Percentiles rank a stretch among this genome's conserved stretches.
Evolutionary conservation across 1,140 invertebrate genomes (phyloP).

Genomic region (Frieseomelitta varia): DNA sequence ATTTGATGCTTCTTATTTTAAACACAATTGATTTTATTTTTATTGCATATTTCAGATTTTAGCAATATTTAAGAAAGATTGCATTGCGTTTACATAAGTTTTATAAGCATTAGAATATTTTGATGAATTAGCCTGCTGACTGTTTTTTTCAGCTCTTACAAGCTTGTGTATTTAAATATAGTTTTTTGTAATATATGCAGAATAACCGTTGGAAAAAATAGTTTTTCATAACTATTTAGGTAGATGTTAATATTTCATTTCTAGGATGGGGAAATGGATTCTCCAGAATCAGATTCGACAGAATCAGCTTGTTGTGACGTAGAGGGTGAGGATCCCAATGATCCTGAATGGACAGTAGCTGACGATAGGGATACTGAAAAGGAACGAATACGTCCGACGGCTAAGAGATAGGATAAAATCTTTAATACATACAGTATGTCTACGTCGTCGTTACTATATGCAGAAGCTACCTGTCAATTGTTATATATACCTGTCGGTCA

Average conservation of each 20-base stretch:
- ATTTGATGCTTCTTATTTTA: conserved; percentile 65
- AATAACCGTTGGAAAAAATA: conserved; percentile 39
- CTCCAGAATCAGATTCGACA: conserved; percentile 84
- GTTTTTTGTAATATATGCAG: conserved; percentile 54
- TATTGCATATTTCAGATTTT: conserved; percentile 47
- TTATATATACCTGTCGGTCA: conserved; percentile 80
- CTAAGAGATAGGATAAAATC: conserved; percentile 81
- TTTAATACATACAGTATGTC: conserved; percentile 73
- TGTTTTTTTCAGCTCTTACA: conserved; percentile 57
- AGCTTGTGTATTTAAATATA: conserved; percentile 58
- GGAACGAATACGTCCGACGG: conserved; percentile 80
- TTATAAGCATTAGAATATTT: conserved; percentile 49
- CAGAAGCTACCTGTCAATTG: conserved; percentile 81
- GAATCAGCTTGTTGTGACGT: conserved; percentile 84
- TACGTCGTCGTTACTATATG: conserved; percentile 74
- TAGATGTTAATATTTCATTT: conserved; percentile 63
- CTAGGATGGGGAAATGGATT: conserved; percentile 78
- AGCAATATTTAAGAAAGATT: conserved; percentile 49
- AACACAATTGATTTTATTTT: conserved; percentile 59
- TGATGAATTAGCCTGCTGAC: conserved; percentile 53
- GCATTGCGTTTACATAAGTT: conserved; percentile 39
- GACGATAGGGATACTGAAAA: conserved; percentile 79
- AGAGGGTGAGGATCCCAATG: conserved; percentile 89
- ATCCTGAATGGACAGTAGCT: conserved; percentile 89
- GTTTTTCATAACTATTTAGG: conserved; percentile 23